Base-by-base conservation (phyloP, 2,888 invertebrate genomes). In the Eilema sororculum region DNA sequence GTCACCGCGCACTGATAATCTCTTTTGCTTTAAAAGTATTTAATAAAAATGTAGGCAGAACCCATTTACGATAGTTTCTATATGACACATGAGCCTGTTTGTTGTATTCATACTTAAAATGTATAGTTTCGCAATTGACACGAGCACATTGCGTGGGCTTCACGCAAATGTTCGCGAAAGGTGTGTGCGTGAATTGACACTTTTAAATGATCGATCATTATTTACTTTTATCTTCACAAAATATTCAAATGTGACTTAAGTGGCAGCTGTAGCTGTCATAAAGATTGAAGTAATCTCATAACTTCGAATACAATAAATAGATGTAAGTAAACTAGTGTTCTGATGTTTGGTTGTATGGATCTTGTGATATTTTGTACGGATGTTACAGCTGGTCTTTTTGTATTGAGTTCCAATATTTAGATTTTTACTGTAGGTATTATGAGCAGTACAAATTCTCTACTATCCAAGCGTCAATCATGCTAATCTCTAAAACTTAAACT, bases 121-220 rank as follows among this genome's bases (percentile, higher is more conserved):
- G 76, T 86, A 83, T 82, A 82, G 86, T 87, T 86, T 86, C 80
- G 84, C 89, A 89, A 89, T 85, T 87, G 89, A 86, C 84, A 81
- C 81, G 77, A 83, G 78, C 93, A 92, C 88, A 92, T 93, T 93
- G 89, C 88, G 84, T 85, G 78, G 80, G 68, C 82, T 84, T 80
- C 78, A 82, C 78, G 83, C 87, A 85, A 85, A 84, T 82, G 84
- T 76, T 71, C 79, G 20, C 52, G 72, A 83, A 85, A 86, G 86
- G 85, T 84, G 84, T 75, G 72, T 58, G 58, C 68, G 62, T 76
- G 74, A 75, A 73, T 73, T 76, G 74, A 72, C 78, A 80, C 67
- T 78, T 80, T 79, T 71, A 78, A 73, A 75, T 79, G 79, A 86
- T 87, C 85, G 74, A 87, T 87, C 84, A 83, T 79, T 78, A 13